Evolutionary conservation across 2,113 vertebrate species (phyloP).

Genomic region (Penelope pileata): DNA sequence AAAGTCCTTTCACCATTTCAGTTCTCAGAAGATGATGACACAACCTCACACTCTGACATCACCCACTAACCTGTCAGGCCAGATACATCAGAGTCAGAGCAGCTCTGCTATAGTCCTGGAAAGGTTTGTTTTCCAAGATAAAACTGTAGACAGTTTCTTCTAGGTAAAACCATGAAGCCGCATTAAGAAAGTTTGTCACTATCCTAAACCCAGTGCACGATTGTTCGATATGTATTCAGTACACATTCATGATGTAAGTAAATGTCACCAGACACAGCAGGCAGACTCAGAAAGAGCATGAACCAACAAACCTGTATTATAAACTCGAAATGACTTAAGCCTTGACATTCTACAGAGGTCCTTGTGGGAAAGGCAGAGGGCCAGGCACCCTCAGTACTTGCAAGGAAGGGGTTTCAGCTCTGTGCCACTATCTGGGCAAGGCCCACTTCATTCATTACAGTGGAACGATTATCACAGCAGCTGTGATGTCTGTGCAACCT

Average conservation of each 20-base stretch:
- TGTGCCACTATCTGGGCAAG: conserved; percentile 22
- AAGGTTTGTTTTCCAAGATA: background rate
- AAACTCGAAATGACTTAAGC: background rate
- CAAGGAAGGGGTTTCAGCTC: background rate
- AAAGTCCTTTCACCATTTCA: background rate
- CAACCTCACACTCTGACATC: background rate
- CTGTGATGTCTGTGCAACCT: background rate
- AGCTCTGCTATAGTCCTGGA: background rate
- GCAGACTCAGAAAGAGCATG: background rate
- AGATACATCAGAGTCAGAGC: background rate
- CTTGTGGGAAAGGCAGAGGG: background rate
- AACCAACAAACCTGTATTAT: background rate
- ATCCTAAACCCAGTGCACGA: background rate
- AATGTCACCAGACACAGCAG: background rate
- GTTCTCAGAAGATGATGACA: background rate
- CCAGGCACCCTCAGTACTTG: fast-evolving
- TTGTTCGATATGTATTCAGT: background rate
- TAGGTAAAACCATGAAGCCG: background rate
- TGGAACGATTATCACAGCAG: conserved; percentile 16
- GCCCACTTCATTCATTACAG: background rate
- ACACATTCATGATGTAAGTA: background rate
- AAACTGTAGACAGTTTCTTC: background rate
- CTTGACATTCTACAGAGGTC: background rate
- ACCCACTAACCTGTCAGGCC: background rate
- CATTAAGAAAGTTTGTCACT: background rate